A percentile compares a stretch with the other conserved stretches of the same genome.
Evolutionary conservation across 2,113 vertebrate genomes (phyloP).

Genomic region (Pomatostomus ruficeps): DNA sequence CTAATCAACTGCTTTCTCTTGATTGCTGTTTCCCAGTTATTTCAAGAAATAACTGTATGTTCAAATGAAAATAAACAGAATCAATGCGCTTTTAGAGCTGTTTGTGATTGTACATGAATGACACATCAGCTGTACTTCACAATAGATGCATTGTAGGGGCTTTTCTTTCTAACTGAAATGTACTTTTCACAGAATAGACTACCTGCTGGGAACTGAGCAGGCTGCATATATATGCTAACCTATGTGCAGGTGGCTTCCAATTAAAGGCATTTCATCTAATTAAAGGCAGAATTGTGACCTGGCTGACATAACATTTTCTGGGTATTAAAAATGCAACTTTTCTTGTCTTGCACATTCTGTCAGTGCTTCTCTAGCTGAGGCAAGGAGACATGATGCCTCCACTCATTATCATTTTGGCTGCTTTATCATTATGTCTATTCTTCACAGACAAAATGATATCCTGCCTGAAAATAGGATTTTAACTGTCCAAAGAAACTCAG

Average conservation of each 20-base stretch:
- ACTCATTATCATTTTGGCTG: not conserved
- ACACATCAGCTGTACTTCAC: not conserved
- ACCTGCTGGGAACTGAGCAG: not conserved
- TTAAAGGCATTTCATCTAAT: conserved; percentile 9
- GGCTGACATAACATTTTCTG: not conserved
- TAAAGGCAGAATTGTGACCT: not conserved
- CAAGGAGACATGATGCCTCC: not conserved
- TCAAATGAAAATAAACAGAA: conserved; percentile 46
- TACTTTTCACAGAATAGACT: not conserved
- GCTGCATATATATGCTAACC: not conserved
- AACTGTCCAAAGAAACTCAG: not conserved
- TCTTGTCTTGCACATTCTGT: not conserved
- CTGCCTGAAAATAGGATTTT: not conserved
- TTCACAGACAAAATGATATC: not conserved
- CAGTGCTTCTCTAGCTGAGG: not conserved
- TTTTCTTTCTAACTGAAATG: not conserved
- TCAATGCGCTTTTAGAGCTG: conserved; percentile 34
- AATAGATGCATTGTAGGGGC: not conserved
- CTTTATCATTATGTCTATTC: not conserved
- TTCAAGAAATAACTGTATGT: conserved; percentile 36
- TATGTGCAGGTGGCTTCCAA: not conserved
- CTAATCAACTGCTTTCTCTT: conserved; percentile 35
- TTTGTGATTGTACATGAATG: not conserved
- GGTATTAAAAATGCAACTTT: not conserved
- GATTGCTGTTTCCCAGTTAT: conserved; percentile 38